Base-by-base conservation (phyloP, 2,113 vertebrate genomes). In the Pogona vitticeps region DNA sequence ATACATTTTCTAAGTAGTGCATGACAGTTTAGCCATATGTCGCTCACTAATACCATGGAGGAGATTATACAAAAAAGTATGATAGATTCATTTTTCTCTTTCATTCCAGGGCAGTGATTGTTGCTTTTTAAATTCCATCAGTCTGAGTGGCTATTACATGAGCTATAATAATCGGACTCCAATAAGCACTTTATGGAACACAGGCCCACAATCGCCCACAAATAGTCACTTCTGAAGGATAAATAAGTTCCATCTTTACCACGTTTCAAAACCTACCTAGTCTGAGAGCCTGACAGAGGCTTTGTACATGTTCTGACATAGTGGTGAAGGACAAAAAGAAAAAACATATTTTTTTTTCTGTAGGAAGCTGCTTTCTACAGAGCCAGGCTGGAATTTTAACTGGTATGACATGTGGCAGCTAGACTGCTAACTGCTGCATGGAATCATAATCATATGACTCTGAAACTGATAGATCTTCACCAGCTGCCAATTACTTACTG, bases 1-100 rank as follows among this genome's bases (percentile, higher is more conserved):
- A 86, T 75, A 18, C 59, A 36, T 87, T 92, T 93, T 93, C 90
- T 80, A 92, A 92, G 89, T 38, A 61, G 6, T n/a, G 77, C 84
- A 79, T 31, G 28, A 80, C 46, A 15, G 26, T 86, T 92, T 88
- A 93, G 80, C 56, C 91, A 82, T 26, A 42, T 88, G 83, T 63
- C 85, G 91, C 88, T 82, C 84, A 75, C 75, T 84, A 81, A 56
- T 71, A 26, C 18, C 86, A 76, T 65, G 63, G 70, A 70, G 86
- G 71, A 38, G 59, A 84, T 0, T 0, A 76, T 76, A 20, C 76
- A 36, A 21, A 76, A 73, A 18, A 77, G 73, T 42, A 70, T 38
- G 42, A 70, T 68, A 38, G 23, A 68, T 81, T 82, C 79, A 76
- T 76, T 67, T 80, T 76, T 26, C 36, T 63, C 20, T 71, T 61